phyloP scores from a whole-genome alignment of 2,113 vertebrate genomes.

The Callaeas wilsoni region DNA sequence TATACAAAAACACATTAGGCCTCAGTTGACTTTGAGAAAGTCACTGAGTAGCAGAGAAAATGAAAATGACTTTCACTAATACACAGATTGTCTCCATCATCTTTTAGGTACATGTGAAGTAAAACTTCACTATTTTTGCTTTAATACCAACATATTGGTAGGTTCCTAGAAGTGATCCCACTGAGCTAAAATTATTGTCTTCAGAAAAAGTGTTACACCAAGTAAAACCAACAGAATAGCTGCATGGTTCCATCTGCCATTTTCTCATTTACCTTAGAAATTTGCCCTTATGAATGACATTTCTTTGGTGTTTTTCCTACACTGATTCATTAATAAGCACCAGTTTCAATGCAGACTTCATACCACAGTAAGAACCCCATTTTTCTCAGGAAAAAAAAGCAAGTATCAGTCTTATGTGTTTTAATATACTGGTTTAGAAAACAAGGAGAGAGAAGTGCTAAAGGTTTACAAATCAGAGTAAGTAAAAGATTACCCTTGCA shows the following conservation, averaged over 20 bases:
- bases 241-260: not conserved
- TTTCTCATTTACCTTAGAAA: not conserved
- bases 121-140: not conserved
- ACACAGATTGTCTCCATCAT: not conserved
- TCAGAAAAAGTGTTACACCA: not conserved
- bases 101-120: not conserved
- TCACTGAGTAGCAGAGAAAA: constrained; percentile 12
- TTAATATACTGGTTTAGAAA: not conserved
- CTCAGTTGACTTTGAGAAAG: not conserved
- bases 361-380: not conserved
- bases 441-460: not conserved
- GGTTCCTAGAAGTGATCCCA: not conserved
- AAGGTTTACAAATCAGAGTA: not conserved
- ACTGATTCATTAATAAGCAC: not conserved
- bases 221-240: not conserved
- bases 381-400: not conserved
- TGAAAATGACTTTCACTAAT: not conserved
- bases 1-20: not conserved
- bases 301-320: not conserved
- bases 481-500: not conserved
- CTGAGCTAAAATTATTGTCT: not conserved
- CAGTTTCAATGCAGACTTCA: not conserved
- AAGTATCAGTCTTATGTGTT: not conserved
- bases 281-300: not conserved
- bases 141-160: not conserved